A percentile compares a stretch with the other conserved stretches of the same genome.
Evolutionary conservation across 1,140 invertebrate genomes (phyloP).

Genomic region (Drosophila arawakana): DNA sequence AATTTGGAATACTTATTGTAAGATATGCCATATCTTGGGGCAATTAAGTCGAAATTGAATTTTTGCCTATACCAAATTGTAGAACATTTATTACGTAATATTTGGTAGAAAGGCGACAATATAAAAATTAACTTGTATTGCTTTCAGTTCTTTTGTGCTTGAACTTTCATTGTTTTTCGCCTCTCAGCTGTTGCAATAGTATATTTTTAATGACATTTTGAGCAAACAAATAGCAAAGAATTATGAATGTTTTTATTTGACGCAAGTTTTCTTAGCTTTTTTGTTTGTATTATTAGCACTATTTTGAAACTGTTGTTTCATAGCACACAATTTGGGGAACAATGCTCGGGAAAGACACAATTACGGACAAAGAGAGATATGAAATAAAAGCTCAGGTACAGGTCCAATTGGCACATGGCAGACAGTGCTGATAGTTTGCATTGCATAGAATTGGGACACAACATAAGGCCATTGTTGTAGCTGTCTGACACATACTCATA

Average conservation of each 20-base stretch:
- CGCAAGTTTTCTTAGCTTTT: not conserved
- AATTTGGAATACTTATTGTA: not conserved
- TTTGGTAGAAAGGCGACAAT: slow-evolving; percentile 15
- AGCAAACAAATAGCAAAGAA: slow-evolving; percentile 43
- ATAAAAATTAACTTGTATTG: slow-evolving; percentile 43
- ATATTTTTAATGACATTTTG: slow-evolving; percentile 58
- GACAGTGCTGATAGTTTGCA: slow-evolving; percentile 33
- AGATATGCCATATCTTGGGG: not conserved
- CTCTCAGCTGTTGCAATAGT: slow-evolving; percentile 20
- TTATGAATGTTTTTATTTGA: slow-evolving; percentile 14
- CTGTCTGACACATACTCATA: slow-evolving; percentile 39
- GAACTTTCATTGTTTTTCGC: slow-evolving; percentile 12
- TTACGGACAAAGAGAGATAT: slow-evolving; percentile 35
- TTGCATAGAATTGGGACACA: slow-evolving; percentile 10
- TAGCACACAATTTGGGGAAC: slow-evolving; percentile 16
- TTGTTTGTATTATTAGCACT: not conserved
- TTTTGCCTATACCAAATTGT: slow-evolving; percentile 40
- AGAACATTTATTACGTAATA: slow-evolving; percentile 54
- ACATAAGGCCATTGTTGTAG: slow-evolving; percentile 42
- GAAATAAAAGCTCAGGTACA: slow-evolving; percentile 28
- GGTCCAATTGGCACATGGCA: slow-evolving; percentile 42
- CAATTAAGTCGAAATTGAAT: slow-evolving; percentile 12
- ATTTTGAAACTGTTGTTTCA: slow-evolving; percentile 6
- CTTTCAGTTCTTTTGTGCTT: slow-evolving; percentile 28
- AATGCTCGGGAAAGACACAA: slow-evolving; percentile 33